A percentile compares a stretch with the other conserved stretches of the same genome.
Evolutionary conservation across 2,888 invertebrate genomes (phyloP).

Genomic region (Drosophila subsilvestris): DNA sequence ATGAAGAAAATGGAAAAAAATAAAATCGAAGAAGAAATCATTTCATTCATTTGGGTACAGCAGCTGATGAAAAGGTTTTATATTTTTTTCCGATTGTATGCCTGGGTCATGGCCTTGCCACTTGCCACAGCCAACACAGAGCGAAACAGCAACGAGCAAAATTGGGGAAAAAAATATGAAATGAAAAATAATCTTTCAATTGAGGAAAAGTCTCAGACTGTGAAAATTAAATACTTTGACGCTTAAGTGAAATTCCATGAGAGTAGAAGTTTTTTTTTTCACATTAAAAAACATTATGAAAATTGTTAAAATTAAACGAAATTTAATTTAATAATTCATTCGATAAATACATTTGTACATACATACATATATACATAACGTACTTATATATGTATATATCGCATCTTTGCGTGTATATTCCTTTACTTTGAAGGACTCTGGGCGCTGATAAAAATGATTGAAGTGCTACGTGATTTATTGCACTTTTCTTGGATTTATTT

Average conservation of each 20-base stretch:
- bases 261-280: neutral
- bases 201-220: neutral
- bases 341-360: neutral
- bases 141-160: neutral
- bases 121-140: neutral
- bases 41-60: conserved; percentile 54
- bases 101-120: conserved; percentile 41
- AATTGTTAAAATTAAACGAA: neutral
- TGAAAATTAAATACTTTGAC: neutral
- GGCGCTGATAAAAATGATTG: conserved; percentile 57
- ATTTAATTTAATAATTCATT: neutral
- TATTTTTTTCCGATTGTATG: conserved; percentile 42
- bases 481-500: conserved; percentile 74
- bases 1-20: neutral
- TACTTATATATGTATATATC: neutral
- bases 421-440: conserved; percentile 37
- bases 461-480: conserved; percentile 75
- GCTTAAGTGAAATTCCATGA: neutral
- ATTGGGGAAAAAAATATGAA: neutral
- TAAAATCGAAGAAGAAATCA: conserved; percentile 52
- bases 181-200: neutral
- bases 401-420: conserved; percentile 3
- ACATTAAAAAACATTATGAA: neutral
- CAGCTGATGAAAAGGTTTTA: conserved; percentile 16
- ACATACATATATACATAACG: neutral